phyloP scores from a whole-genome alignment of 1,140 invertebrate species.

The Pseudobourletiella spinata region DNA sequence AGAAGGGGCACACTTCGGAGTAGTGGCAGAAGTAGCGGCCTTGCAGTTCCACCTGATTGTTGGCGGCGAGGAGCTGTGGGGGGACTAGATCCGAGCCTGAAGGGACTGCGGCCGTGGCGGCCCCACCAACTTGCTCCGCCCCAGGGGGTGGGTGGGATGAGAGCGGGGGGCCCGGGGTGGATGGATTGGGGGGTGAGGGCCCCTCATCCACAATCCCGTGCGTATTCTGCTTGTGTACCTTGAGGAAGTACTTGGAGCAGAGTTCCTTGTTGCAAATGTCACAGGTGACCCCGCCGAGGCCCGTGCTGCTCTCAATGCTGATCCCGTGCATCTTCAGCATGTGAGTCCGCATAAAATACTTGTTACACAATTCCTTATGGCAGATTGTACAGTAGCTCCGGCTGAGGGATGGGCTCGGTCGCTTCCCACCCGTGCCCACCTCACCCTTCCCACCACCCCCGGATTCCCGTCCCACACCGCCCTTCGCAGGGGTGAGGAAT shows the following conservation, averaged over 20 bases:
- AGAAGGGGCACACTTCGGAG: constrained; percentile 74
- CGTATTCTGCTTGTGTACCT: constrained; percentile 95
- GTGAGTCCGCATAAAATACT: constrained; percentile 99
- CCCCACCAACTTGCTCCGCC: background rate
- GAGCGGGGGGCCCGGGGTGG: constrained; percentile 36
- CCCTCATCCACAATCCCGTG: constrained; percentile 67
- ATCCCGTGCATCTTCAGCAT: constrained; percentile 99
- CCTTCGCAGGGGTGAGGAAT: constrained; percentile 17
- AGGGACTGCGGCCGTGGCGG: constrained; percentile 4
- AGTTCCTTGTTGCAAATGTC: constrained; percentile 96
- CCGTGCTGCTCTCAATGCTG: constrained; percentile 81
- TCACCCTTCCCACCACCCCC: background rate
- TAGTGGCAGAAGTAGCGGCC: constrained; percentile 59
- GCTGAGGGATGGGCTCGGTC: constrained; percentile 45
- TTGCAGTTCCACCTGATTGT: constrained; percentile 48
- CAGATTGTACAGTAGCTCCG: constrained; percentile 95
- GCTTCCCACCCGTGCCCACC: constrained; percentile 4
- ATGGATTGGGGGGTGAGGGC: constrained; percentile 34
- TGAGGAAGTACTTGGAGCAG: constrained; percentile 93
- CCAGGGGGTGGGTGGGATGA: constrained; percentile 37
- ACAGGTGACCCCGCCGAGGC: constrained; percentile 85
- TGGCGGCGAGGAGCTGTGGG: constrained; percentile 13
- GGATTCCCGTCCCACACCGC: background rate
- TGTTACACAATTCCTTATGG: constrained; percentile 98
- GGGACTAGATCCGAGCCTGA: constrained; percentile 15